A percentile compares a stretch with the other conserved stretches of the same genome.
These are phyloP conservation scores for Ptychobarbus kaznakovi DNA, from an alignment of 2,797 vertebrate genomes.

Conservation along the genomic window DNA sequence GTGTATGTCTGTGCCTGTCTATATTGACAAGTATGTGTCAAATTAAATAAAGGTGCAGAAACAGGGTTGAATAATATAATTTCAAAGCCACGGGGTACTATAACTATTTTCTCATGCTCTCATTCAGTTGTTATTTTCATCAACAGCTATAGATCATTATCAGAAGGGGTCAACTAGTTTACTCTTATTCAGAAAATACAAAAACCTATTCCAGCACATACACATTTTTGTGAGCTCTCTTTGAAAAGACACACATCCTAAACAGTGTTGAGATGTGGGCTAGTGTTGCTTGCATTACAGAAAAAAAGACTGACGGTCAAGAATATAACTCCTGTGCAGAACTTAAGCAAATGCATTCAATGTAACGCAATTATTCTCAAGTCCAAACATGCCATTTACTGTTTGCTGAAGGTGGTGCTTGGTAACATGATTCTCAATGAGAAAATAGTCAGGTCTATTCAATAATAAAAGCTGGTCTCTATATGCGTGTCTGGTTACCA, in stretches of 20 bases:
- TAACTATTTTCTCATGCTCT: neutral
- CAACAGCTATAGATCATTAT: neutral
- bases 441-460: neutral
- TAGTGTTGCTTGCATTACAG: neutral
- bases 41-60: neutral
- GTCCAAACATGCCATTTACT: constrained; percentile 26
- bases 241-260: neutral
- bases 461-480: constrained; percentile 15
- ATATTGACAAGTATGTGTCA: neutral
- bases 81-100: neutral
- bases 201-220: neutral
- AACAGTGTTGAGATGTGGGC: neutral
- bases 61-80: neutral
- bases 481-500: constrained; percentile 42
- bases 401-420: constrained; percentile 17
- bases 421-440: constrained; percentile 19
- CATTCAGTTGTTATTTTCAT: constrained; percentile 8
- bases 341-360: neutral
- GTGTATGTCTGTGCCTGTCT: neutral
- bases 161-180: neutral
- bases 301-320: neutral
- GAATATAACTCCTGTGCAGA: neutral
- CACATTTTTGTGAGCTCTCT: neutral
- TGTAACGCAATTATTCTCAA: neutral
- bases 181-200: neutral